Base-by-base conservation (phyloP, 2,888 invertebrate genomes). In the Allacma fusca region DNA sequence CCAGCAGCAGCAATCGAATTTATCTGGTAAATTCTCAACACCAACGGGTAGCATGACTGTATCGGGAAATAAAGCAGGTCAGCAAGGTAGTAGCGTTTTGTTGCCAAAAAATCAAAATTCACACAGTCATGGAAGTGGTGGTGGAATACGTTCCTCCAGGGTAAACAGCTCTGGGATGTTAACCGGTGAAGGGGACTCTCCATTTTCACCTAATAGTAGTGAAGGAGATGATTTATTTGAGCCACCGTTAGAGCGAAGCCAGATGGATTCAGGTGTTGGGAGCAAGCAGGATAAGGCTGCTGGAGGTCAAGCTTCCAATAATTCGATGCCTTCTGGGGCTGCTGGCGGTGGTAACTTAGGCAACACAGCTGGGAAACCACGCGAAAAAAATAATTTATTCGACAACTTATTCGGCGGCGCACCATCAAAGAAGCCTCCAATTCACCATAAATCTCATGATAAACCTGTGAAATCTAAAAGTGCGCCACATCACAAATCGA, bases 141-240 rank as follows among this genome's bases (percentile, higher is more conserved):
- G 9, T 43, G 24, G 72, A 29, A 34, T 9, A 9, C 34, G 34
- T 9, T 34, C 34, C 16, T 67, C 72, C 26, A 77, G 71, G 40
- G 43, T 28, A 13, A 57, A 57, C 19, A 57, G 62, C 43, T 57
- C 68, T 40, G 40, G 67, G 9, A 64, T 40, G 2, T 26, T 64
- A 21, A 23, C 50, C 12, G 78, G 74, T 24, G 82, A 79, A 4
- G 84, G 81, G 28, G 81, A 80, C 34, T 94, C 95, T 26, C 96
- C 95, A 0, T 95, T 95, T 88, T 94, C 94, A 70, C 95, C 95
- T 0, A 94, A 93, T 67, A 94, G 94, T n/a, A 93, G 92, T 85
- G 93, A 95, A 87, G 94, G 93, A 86, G 94, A 94, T 84, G 94
- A 95, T 86, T 89, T 95, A 81, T 95, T 95, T 88, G 92, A 93